Base-by-base conservation (phyloP, 1,140 invertebrate species). In the Chrysopa pallens region DNA sequence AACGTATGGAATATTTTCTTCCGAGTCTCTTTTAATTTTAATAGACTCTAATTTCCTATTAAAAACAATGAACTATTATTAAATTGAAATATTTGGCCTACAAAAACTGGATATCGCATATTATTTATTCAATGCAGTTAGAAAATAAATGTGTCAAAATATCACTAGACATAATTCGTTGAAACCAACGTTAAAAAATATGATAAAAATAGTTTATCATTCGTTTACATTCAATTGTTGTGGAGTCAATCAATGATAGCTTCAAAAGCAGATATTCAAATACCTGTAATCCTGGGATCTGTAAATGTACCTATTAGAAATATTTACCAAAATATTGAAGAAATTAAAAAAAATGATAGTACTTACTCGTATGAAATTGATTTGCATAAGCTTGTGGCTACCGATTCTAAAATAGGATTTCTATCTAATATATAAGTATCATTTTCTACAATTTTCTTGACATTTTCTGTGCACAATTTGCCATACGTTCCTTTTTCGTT, bases 401-500 rank as follows among this genome's bases (percentile, higher is more conserved):
- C 78, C 2, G 74, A 78, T 47, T 74, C 31, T 33, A 33, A 33
- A 11, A 33, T 6, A 11, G 31, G 31, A 33, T 33, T 57, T 31
- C 67, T 67, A 38, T 62, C 62, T 6, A 71, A 55, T 4, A 67
- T 56, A 41, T 60, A 57, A 29, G 46, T 49, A 40, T 60, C 56
- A 13, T 60, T 62, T 48, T 63, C 59, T 39, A 62, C 58, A 14
- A 33, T 33, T 33, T 9, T 9, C 17, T 23, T 23, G n/a, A 84
- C 63, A 48, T 79, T 78, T 42, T 81, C 80, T 23, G 78, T 76
- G 50, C 85, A 89, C 14, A 88, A 61, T 61, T 87, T 87, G 29
- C 83, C 84, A 13, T 73, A 60, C n/a, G 70, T 69, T 7, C 84
- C 84, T 51, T 82, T 80, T 59, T 88, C 83, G 42, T 81, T 80